A percentile compares a stretch with the other conserved stretches of the same genome.
phyloP scores from a whole-genome alignment of 2,797 vertebrate genomes.

The Botia kubotai region DNA sequence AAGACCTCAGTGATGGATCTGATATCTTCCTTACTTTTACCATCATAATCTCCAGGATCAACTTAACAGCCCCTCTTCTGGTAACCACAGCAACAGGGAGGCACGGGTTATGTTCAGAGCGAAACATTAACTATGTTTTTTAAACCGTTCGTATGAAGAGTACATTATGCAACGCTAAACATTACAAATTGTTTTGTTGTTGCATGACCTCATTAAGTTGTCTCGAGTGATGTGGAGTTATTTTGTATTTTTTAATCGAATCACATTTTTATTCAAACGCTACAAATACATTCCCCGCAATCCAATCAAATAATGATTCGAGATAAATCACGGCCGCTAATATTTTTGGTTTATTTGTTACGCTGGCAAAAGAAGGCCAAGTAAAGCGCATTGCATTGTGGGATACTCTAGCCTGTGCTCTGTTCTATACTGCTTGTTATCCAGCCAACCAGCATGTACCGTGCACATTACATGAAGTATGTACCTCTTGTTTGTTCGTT shows the following conservation, averaged over 20 bases:
- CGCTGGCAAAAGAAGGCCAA: too few relatives aligned
- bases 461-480: too few relatives aligned
- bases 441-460: too few relatives aligned
- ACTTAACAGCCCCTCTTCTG: neutral
- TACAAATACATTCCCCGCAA: neutral
- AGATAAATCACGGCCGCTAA: neutral
- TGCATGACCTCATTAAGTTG: too few relatives aligned
- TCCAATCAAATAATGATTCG: neutral
- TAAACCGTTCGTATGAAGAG: too few relatives aligned
- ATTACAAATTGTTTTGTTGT: too few relatives aligned
- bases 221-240: too few relatives aligned
- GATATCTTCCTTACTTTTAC: neutral
- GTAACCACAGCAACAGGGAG: slow-evolving; percentile 20
- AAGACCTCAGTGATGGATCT: slow-evolving; percentile 2
- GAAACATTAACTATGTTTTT: neutral
- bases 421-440: neutral
- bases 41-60: neutral
- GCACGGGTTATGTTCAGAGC: neutral
- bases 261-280: too few relatives aligned
- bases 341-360: neutral
- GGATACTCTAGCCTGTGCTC: too few relatives aligned
- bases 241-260: too few relatives aligned
- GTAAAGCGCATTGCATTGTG: too few relatives aligned
- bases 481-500: neutral
- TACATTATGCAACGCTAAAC: too few relatives aligned